Evolutionary conservation across 2,113 vertebrate species (phyloP).

Genomic region (Aix galericulata): DNA sequence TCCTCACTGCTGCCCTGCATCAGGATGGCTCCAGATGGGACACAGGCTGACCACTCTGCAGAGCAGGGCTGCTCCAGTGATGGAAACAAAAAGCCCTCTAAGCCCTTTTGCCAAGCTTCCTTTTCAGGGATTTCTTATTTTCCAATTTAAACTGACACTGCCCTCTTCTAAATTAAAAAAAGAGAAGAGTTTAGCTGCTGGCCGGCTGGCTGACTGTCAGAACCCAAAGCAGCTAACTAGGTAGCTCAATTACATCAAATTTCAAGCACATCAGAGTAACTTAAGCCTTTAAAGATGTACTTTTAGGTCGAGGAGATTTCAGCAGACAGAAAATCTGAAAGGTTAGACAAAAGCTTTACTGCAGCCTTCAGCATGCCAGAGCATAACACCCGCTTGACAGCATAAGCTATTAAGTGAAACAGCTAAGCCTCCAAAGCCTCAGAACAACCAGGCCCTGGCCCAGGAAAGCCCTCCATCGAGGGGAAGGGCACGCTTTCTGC

Average conservation of each 20-base stretch:
- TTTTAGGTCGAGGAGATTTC: not conserved
- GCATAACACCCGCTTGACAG: not conserved
- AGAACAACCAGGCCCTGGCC: not conserved
- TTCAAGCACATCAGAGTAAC: not conserved
- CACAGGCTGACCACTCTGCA: not conserved
- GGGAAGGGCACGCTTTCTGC: not conserved
- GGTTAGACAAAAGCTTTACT: conserved; percentile 5
- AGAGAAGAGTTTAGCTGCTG: not conserved
- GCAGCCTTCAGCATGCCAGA: not conserved
- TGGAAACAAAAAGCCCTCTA: accelerated
- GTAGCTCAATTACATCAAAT: conserved; percentile 10
- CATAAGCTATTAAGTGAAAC: not conserved
- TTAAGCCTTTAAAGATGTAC: not conserved
- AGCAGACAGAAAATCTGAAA: not conserved
- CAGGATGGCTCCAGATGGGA: not conserved
- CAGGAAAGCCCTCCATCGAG: not conserved
- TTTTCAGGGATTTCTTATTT: not conserved
- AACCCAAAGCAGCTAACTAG: not conserved
- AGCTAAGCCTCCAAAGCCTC: not conserved
- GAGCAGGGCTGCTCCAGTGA: not conserved
- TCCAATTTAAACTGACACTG: not conserved
- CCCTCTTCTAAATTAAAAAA: not conserved
- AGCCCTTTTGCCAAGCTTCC: not conserved
- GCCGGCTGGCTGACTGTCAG: not conserved
- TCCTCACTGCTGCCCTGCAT: not conserved